Percentiles rank a stretch among this genome's conserved stretches.
These are phyloP conservation scores for Hetaerina titia DNA, from an alignment of 2,888 invertebrate species.

Conservation along the genomic window DNA sequence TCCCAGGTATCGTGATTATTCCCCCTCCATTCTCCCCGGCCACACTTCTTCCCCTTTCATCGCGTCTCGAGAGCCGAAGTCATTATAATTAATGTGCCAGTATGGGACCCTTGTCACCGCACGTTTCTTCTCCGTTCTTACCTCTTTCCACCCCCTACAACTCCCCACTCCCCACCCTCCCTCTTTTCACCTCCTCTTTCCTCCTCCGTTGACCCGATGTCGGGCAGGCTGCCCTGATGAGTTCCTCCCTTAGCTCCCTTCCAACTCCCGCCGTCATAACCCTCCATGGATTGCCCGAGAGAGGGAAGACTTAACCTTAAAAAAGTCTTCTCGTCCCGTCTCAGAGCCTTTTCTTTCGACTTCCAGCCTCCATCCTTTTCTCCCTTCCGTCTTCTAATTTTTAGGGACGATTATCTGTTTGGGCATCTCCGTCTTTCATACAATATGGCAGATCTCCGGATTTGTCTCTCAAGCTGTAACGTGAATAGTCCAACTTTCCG, in stretches of 20 bases:
- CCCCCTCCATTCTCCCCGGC: background rate
- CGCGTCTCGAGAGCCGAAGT: constrained; percentile 21
- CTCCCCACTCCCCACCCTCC: background rate
- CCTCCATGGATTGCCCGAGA: background rate
- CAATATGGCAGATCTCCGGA: background rate
- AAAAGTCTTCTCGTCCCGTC: background rate
- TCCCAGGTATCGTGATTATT: background rate
- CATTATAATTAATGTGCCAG: constrained; percentile 31
- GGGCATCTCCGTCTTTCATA: background rate
- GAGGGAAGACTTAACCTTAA: background rate
- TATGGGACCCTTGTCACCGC: constrained; percentile 40
- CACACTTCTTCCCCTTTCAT: background rate
- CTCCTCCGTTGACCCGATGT: background rate
- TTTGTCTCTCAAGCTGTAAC: background rate
- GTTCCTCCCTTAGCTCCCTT: background rate
- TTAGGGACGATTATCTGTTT: background rate
- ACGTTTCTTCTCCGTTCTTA: background rate
- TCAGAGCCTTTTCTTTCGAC: background rate
- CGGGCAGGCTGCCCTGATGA: background rate
- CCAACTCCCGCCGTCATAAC: background rate
- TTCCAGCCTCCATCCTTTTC: background rate
- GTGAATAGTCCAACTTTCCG: background rate
- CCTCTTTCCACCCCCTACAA: background rate
- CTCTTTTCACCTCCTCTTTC: background rate
- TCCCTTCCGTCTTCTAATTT: background rate